Evolutionary conservation across 2,113 vertebrate genomes (phyloP).

Genomic region (Clarias batrachus): DNA sequence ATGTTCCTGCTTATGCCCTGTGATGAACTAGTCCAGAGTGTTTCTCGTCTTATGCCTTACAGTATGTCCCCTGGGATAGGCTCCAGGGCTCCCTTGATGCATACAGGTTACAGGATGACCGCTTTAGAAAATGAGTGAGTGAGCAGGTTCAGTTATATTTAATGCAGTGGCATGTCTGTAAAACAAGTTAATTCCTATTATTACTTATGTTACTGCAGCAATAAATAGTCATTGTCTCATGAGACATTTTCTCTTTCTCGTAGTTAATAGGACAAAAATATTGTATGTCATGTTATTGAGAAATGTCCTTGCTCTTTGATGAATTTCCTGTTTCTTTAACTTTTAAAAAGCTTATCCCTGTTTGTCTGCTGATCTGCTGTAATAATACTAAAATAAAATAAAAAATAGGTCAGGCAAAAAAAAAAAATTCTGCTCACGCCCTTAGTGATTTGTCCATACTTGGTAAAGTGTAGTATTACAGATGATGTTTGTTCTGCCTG

Average conservation of each 20-base stretch:
- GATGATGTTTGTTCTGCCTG: not conserved
- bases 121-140: too few species aligned
- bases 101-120: too few species aligned
- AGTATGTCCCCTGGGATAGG: too few species aligned
- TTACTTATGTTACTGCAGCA: not conserved
- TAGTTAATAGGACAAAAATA: not conserved
- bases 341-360: not conserved
- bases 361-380: not conserved
- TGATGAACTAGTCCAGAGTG: too few species aligned
- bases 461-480: not conserved
- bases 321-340: not conserved
- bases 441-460: not conserved
- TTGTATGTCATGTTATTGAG: not conserved
- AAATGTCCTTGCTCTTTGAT: not conserved
- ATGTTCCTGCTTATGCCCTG: too few species aligned
- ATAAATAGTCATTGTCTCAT: not conserved
- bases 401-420: not conserved
- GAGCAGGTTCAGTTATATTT: not conserved
- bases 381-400: not conserved
- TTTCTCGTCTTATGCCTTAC: too few species aligned
- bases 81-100: too few species aligned
- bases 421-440: not conserved
- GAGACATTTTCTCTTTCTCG: not conserved
- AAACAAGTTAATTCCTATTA: slow-evolving; percentile 1
- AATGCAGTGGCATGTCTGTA: not conserved